These are phyloP conservation scores for Dione vanillae DNA, from an alignment of 2,888 invertebrate species.

Conservation along the genomic window DNA sequence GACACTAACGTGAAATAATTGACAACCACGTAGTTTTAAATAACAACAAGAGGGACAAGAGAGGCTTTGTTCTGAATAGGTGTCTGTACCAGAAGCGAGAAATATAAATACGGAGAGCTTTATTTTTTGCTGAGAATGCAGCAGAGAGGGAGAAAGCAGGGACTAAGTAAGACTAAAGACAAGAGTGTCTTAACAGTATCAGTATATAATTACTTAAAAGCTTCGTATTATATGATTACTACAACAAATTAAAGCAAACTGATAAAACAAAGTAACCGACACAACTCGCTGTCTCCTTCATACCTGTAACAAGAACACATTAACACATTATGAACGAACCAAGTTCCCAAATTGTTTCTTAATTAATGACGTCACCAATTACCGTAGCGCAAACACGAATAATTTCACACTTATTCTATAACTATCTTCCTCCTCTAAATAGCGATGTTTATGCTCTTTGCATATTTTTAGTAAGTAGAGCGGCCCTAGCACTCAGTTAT, in stretches of 20 bases:
- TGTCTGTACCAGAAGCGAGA: slow-evolving; percentile 28
- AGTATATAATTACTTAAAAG: not conserved
- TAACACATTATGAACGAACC: slow-evolving; percentile 12
- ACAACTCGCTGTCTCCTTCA: slow-evolving; percentile 2
- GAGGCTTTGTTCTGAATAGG: slow-evolving; percentile 20
- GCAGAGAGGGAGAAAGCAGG: too few species aligned
- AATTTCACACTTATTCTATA: slow-evolving; percentile 1
- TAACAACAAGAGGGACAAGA: slow-evolving; percentile 27
- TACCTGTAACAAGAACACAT: slow-evolving; percentile 21
- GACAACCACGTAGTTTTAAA: slow-evolving; percentile 19
- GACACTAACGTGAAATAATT: not conserved
- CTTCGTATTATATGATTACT: not conserved
- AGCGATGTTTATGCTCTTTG: not conserved
- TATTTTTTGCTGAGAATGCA: not conserved
- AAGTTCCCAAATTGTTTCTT: slow-evolving; percentile 20
- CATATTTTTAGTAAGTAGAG: too few species aligned
- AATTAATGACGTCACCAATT: slow-evolving; percentile 19
- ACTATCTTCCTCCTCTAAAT: not conserved
- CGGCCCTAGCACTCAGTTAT: too few species aligned
- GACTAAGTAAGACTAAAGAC: too few species aligned
- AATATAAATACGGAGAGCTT: not conserved
- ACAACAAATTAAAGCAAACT: slow-evolving; percentile 6
- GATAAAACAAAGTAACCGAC: slow-evolving; percentile 16
- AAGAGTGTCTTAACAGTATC: too few species aligned
- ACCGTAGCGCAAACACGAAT: slow-evolving; percentile 12